Evolutionary conservation across 2,113 vertebrate genomes (phyloP).

Genomic region (Echinops telfairi): DNA sequence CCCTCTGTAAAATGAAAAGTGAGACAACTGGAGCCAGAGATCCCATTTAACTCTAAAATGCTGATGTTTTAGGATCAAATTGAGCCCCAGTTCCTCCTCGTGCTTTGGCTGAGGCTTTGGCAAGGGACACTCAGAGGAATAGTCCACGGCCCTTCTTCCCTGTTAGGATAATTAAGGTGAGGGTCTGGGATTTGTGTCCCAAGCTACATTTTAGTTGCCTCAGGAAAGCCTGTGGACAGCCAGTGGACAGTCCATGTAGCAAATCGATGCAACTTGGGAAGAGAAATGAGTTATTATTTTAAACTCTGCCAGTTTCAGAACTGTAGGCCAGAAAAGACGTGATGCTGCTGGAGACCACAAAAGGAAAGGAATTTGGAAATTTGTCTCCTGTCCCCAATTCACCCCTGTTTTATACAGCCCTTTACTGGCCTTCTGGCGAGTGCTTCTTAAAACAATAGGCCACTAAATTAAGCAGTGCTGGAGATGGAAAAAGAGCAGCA

Average conservation of each 20-base stretch:
- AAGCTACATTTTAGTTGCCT: slow-evolving; percentile 50
- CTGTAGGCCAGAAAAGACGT: slow-evolving; percentile 51
- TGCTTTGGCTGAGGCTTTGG: background rate
- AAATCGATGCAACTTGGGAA: slow-evolving; percentile 67
- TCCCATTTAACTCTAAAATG: background rate
- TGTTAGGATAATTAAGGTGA: background rate
- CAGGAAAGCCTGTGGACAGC: slow-evolving; percentile 43
- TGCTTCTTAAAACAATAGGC: slow-evolving; percentile 41
- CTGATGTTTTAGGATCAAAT: background rate
- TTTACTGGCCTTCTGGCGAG: background rate
- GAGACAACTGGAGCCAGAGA: background rate
- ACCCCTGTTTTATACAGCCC: slow-evolving; percentile 36
- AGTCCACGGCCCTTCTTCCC: background rate
- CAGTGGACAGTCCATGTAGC: slow-evolving; percentile 13
- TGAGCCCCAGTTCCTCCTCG: background rate
- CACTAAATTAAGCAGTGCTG: background rate
- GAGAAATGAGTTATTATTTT: slow-evolving; percentile 66
- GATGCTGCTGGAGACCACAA: slow-evolving; percentile 62
- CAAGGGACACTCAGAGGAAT: background rate
- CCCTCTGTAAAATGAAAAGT: slow-evolving; percentile 25
- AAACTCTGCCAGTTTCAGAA: slow-evolving; percentile 62
- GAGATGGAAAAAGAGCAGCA: slow-evolving; percentile 49
- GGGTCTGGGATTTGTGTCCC: slow-evolving; percentile 11
- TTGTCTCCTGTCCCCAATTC: slow-evolving; percentile 59
- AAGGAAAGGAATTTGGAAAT: slow-evolving; percentile 78